Percentiles rank a stretch among this genome's conserved stretches.
Evolutionary conservation across 2,888 invertebrate genomes (phyloP).

Genomic region (Cephus sareptanus): DNA sequence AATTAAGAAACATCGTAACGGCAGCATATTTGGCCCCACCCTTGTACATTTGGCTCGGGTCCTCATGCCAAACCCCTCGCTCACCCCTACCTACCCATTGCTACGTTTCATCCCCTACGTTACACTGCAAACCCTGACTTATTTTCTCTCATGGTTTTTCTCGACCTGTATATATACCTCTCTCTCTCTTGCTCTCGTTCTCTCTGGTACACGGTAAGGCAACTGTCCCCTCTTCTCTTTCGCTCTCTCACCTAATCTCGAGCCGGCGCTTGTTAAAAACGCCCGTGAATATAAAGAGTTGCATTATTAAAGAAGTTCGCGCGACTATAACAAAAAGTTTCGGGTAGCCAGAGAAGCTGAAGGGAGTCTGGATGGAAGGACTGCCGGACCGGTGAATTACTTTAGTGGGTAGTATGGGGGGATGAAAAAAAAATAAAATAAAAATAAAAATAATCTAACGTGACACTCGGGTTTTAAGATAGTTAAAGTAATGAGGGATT

Average conservation of each 20-base stretch:
- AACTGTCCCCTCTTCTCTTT: slow-evolving; percentile 14
- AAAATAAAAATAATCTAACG: slow-evolving; percentile 6
- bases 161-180: slow-evolving; percentile 15
- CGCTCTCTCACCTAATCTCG: slow-evolving; percentile 58
- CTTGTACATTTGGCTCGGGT: slow-evolving; percentile 31
- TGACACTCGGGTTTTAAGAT: neutral
- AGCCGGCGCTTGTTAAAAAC: slow-evolving; percentile 62
- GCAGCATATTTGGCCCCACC: slow-evolving; percentile 52
- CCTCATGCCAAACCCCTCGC: slow-evolving; percentile 1
- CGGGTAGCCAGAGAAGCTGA: slow-evolving; percentile 28
- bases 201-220: neutral
- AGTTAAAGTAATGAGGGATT: neutral
- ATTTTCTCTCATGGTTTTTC: slow-evolving; percentile 24
- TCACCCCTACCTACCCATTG: slow-evolving; percentile 13
- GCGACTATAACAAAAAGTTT: slow-evolving; percentile 62
- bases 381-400: slow-evolving; percentile 12
- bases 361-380: slow-evolving; percentile 20
- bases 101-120: slow-evolving; percentile 25
- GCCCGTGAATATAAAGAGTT: slow-evolving; percentile 68
- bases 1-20: slow-evolving; percentile 65
- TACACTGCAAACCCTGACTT: slow-evolving; percentile 24
- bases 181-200: slow-evolving; percentile 15
- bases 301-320: slow-evolving; percentile 67
- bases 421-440: neutral
- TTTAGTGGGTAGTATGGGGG: slow-evolving; percentile 6